Evolutionary conservation across 1,140 invertebrate species (phyloP).

Genomic region (Drosophila arizonae): DNA sequence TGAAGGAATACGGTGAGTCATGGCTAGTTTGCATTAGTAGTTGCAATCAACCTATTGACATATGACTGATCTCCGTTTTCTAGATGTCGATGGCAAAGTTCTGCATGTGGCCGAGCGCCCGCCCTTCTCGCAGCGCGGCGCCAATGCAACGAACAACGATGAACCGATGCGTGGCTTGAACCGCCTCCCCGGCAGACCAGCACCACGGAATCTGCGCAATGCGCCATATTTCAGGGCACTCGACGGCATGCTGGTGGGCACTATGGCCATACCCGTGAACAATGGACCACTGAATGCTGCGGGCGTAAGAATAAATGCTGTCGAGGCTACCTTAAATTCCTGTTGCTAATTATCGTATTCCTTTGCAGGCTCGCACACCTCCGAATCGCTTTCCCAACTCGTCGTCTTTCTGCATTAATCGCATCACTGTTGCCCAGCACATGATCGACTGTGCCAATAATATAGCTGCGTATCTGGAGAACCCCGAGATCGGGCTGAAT

Average conservation of each 20-base stretch:
- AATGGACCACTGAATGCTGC: constrained; percentile 48
- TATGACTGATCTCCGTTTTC: background rate
- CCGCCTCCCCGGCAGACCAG: constrained; percentile 69
- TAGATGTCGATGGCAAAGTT: constrained; percentile 96
- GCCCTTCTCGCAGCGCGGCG: constrained; percentile 84
- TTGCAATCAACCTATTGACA: background rate
- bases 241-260: constrained; percentile 84
- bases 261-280: constrained; percentile 84
- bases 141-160: constrained; percentile 78
- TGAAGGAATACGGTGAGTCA: constrained; percentile 92
- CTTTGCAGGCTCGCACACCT: constrained; percentile 50
- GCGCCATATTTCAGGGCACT: constrained; percentile 76
- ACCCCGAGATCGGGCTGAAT: constrained; percentile 77
- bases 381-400: constrained; percentile 70
- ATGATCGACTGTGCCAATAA: constrained; percentile 82
- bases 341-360: background rate
- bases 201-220: constrained; percentile 70
- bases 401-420: constrained; percentile 82
- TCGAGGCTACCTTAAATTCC: background rate
- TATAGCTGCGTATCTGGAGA: constrained; percentile 79
- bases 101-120: constrained; percentile 96
- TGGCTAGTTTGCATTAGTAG: background rate
- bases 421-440: constrained; percentile 80
- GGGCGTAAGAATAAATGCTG: constrained; percentile 45
- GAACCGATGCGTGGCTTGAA: constrained; percentile 70